phyloP scores from a whole-genome alignment of 2,113 vertebrate species.

The Ondatra zibethicus region DNA sequence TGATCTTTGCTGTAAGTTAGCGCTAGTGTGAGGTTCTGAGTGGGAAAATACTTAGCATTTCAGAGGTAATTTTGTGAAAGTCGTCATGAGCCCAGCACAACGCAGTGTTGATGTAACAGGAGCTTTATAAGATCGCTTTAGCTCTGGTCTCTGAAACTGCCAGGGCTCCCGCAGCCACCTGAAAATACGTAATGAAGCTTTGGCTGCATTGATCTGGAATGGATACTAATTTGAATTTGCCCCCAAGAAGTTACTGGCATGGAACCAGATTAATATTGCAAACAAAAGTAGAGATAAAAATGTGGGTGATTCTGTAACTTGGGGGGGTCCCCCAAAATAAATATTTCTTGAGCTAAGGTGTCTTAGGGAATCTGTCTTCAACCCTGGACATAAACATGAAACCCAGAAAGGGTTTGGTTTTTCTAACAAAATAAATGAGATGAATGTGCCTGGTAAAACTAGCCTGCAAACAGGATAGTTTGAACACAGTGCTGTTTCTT shows the following conservation, averaged over 20 bases:
- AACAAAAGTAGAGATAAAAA: neutral
- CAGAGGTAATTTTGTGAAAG: slow-evolving; percentile 72
- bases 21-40: slow-evolving; percentile 66
- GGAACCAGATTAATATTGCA: slow-evolving; percentile 37
- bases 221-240: slow-evolving; percentile 71
- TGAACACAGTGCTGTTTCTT: slow-evolving; percentile 8
- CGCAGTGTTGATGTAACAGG: slow-evolving; percentile 64
- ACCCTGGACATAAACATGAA: neutral
- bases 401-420: slow-evolving; percentile 30
- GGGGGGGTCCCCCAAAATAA: slow-evolving; percentile 31
- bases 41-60: slow-evolving; percentile 77
- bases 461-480: neutral
- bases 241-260: slow-evolving; percentile 66
- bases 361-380: slow-evolving; percentile 49
- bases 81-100: slow-evolving; percentile 64
- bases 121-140: slow-evolving; percentile 78
- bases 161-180: slow-evolving; percentile 48
- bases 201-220: slow-evolving; percentile 65
- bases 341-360: neutral
- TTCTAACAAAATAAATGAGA: slow-evolving; percentile 57
- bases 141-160: slow-evolving; percentile 76
- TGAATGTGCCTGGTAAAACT: neutral
- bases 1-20: slow-evolving; percentile 73
- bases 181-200: slow-evolving; percentile 70
- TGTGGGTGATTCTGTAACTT: slow-evolving; percentile 32